Percentiles rank a stretch among this genome's conserved stretches.
Conservation (phyloP, 2,888 invertebrate genomes). For the Acheta domesticus region DNA sequence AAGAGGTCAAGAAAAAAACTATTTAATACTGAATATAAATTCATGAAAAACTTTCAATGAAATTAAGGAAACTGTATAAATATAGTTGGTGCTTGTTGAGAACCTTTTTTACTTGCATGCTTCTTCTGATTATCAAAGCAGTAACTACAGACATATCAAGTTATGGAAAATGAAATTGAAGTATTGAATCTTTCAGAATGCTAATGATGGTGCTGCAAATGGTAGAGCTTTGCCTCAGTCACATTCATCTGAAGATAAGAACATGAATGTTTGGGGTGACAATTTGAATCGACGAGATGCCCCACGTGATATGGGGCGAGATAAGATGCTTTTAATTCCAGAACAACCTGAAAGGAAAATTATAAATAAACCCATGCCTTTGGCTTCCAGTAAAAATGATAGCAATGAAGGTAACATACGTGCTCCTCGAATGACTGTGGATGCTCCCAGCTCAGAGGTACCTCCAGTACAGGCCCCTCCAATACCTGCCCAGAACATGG, state of each 20-base stretch:
- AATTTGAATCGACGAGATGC: not conserved
- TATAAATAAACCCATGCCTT: not conserved
- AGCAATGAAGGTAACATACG: not conserved
- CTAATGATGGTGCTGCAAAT: not conserved
- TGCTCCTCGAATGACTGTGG: not conserved
- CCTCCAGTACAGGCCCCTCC: not conserved
- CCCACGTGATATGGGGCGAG: not conserved
- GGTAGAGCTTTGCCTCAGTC: not conserved
- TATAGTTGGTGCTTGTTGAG: no score
- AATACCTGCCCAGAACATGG: not conserved
- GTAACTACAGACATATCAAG: no score
- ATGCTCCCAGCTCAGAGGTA: not conserved
- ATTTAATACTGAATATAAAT: no score
- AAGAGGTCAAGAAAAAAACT: no score
- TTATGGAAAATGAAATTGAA: no score
- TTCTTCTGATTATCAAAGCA: no score
- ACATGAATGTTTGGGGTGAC: not conserved
- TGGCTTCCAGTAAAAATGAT: not conserved
- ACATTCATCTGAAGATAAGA: not conserved
- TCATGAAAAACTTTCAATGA: no score
- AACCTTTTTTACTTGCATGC: no score
- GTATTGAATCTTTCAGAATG: not conserved
- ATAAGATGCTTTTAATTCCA: not conserved
- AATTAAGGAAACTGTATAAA: no score
- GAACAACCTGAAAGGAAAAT: constrained; percentile 2